Evolutionary conservation across 2,797 vertebrate species (phyloP), one percentile per base, ranked within the genome.

Genomic region (Choloepus didactylus): DNA sequence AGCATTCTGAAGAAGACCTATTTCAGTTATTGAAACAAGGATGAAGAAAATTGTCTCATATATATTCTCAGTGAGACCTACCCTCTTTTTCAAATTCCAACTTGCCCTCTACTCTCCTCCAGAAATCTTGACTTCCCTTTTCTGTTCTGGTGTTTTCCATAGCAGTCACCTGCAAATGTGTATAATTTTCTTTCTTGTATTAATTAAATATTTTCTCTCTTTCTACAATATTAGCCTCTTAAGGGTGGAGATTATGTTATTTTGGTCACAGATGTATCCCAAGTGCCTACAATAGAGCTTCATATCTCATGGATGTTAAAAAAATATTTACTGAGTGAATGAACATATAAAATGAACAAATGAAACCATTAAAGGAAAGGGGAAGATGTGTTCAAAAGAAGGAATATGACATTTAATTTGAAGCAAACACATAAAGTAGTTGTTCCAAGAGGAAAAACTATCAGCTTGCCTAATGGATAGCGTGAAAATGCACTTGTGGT

Each of bases 211-310:
- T 31, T 67, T 72, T 76, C 62, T 49, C 56, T 46, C 81, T 31
- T 12, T 62, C 9, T 64, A 0, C 4, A 0, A 19, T 16, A 9
- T 12, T 64, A 27, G 23, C 18, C 54, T 23, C 15, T 2, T 10
- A 49, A 27, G 44, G 23, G 31, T 51, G 31, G 49, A 67, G 44
- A 10, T 16, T 11, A 5, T 76, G 41, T 31, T 31, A 18, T 35
- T 56, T 46, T 79, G 72, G 8, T 60, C 5, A 4, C 29, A 10
- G 60, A 6, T 15, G 3, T 8, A 9, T n/a, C 35, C 56, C 2
- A 1, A 0, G 2, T 1, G 3, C 19, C 31, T 15, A 21, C 49
- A 41, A 21, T 0, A 0, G 35, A 5, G 4, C 3, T 2, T 41
- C 2, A 0, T 9, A 8, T 38, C 23, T 46, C 60, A 16, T 18